Evolutionary conservation across 2,888 invertebrate genomes (phyloP).

Genomic region (Strigamia transsilvanica): DNA sequence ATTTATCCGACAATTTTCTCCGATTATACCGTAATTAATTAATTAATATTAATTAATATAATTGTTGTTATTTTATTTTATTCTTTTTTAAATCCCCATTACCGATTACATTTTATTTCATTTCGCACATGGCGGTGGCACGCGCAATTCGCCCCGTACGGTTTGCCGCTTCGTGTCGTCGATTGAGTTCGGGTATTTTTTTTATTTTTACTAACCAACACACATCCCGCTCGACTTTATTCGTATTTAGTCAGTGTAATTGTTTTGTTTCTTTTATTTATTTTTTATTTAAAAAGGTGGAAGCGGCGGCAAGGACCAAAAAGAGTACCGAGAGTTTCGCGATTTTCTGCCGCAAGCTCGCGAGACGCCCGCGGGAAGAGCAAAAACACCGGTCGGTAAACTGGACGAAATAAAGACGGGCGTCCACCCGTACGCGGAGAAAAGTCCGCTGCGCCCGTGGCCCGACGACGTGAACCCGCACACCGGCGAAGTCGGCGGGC

Average conservation of each 20-base stretch:
- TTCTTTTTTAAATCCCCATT: no score
- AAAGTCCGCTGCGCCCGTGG: slow-evolving; percentile 83
- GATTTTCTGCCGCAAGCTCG: slow-evolving; percentile 16
- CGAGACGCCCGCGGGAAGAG: slow-evolving; percentile 64
- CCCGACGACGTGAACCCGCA: slow-evolving; percentile 88
- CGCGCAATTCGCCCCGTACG: neutral
- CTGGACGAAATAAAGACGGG: slow-evolving; percentile 77
- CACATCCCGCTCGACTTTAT: no score
- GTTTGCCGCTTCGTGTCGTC: neutral
- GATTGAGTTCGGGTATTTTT: neutral
- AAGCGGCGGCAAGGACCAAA: neutral
- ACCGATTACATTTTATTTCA: no score
- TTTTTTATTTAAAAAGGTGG: no score
- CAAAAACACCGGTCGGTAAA: slow-evolving; percentile 70
- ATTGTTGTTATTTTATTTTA: no score
- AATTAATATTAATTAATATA: no score
- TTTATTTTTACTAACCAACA: no score
- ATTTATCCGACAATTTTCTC: no score
- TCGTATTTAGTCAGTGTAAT: no score
- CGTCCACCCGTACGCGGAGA: slow-evolving; percentile 78
- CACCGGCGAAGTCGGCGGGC: slow-evolving; percentile 95
- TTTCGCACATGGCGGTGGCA: neutral
- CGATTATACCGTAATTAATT: no score
- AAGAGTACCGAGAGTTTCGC: neutral
- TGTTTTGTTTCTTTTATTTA: no score